Evolutionary conservation across 2,113 vertebrate species (phyloP).

Genomic region (Dicerorhinus sumatrensis): DNA sequence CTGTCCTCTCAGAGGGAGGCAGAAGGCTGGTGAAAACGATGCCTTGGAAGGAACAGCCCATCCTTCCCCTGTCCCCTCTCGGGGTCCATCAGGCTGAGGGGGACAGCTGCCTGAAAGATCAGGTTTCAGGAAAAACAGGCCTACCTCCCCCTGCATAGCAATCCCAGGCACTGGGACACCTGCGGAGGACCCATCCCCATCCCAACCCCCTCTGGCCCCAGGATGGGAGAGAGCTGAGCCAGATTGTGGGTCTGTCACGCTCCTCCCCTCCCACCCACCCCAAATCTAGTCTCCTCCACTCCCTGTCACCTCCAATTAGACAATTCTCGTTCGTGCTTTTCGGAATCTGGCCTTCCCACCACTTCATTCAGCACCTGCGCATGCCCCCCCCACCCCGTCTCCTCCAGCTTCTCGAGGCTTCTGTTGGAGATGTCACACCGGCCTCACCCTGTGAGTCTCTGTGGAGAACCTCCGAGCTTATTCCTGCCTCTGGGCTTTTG

Average conservation of each 20-base stretch:
- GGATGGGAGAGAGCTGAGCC: neutral
- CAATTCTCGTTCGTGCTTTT: slow-evolving; percentile 28
- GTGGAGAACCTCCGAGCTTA: neutral
- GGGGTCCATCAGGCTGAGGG: neutral
- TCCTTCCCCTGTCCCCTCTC: neutral
- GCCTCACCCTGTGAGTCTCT: neutral
- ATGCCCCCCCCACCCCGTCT: neutral
- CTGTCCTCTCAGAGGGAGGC: neutral
- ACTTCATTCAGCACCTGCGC: neutral
- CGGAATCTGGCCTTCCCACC: slow-evolving; percentile 39
- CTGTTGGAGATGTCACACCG: neutral
- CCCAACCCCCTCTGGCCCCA: neutral
- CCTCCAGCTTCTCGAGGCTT: neutral
- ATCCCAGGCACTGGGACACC: neutral
- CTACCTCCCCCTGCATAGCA: neutral
- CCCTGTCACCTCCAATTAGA: slow-evolving; percentile 57
- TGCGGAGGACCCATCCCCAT: neutral
- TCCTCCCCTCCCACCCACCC: neutral
- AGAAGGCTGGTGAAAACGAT: neutral
- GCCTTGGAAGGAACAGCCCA: neutral
- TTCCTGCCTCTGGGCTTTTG: neutral
- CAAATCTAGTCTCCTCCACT: neutral
- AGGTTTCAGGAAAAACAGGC: slow-evolving; percentile 56
- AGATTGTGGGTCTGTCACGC: neutral
- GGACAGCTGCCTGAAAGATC: slow-evolving; percentile 62